These are phyloP conservation scores for Rhagonycha fulva DNA, from an alignment of 2,888 invertebrate species.

Conservation along the genomic window DNA sequence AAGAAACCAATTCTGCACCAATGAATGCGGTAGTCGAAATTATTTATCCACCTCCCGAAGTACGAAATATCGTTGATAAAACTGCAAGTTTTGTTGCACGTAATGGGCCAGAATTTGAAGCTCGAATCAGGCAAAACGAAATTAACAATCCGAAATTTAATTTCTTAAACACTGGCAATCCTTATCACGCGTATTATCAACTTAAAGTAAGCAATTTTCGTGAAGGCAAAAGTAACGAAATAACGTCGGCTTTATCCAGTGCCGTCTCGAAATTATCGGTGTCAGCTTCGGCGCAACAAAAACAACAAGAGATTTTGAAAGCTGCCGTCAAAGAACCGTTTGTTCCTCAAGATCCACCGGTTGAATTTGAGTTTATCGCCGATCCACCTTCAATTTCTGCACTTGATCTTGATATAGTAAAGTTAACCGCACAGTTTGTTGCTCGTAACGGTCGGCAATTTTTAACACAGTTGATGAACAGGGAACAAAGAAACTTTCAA, in stretches of 20 bases:
- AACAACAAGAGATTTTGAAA: constrained; percentile 86
- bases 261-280: constrained; percentile 64
- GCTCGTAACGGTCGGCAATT: constrained; percentile 98
- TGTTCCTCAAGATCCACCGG: constrained; percentile 88
- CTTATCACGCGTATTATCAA: constrained; percentile 98
- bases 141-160: constrained; percentile 98
- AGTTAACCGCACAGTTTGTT: constrained; percentile 97
- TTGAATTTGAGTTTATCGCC: constrained; percentile 91
- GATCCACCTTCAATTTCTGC: constrained; percentile 99
- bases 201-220: constrained; percentile 96
- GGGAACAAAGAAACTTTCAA: constrained; percentile 96
- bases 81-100: constrained; percentile 99
- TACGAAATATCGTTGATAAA: constrained; percentile 99
- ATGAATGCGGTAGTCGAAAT: constrained; percentile 78
- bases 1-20: constrained; percentile 42
- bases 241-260: constrained; percentile 53
- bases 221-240: constrained; percentile 77
- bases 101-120: constrained; percentile 99
- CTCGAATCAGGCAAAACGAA: constrained; percentile 96
- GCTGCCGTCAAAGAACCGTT: constrained; percentile 87
- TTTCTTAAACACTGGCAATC: constrained; percentile 94
- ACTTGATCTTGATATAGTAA: constrained; percentile 95
- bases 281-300: constrained; percentile 78
- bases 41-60: constrained; percentile 99
- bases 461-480: constrained; percentile 96